Conservation (phyloP, 64 coral and sea anemone genomes). For the Cladopsammia gracilis region DNA sequence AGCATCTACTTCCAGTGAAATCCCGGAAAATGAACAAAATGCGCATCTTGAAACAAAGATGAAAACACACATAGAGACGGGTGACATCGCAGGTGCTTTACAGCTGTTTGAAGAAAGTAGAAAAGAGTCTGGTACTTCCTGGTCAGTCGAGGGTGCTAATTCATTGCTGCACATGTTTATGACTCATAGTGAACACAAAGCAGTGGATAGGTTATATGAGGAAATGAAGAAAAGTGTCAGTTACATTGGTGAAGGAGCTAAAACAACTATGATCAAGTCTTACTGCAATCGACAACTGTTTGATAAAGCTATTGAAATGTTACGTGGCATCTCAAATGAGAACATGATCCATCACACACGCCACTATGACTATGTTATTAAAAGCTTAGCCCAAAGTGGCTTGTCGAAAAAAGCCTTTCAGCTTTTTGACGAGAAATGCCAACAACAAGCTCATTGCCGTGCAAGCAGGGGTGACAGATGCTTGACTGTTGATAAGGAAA, state of each 20-base stretch:
- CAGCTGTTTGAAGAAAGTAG: conserved; percentile 45
- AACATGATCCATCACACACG: conserved; percentile 73
- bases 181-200: conserved; percentile 61
- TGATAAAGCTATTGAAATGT: conserved; percentile 50
- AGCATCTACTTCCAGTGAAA: neutral
- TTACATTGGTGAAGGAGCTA: conserved; percentile 66
- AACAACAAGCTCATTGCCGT: conserved; percentile 43
- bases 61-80: neutral
- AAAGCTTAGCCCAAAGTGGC: conserved; percentile 58
- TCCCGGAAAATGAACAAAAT: neutral
- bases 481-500: conserved; percentile 60
- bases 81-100: conserved; percentile 5
- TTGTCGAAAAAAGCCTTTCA: conserved; percentile 59
- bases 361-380: conserved; percentile 80
- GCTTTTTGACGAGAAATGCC: conserved; percentile 77
- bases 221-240: conserved; percentile 55
- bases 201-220: conserved; percentile 64
- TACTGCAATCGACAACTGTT: conserved; percentile 66
- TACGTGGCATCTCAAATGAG: conserved; percentile 43
- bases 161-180: conserved; percentile 14
- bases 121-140: neutral
- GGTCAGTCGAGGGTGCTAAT: neutral
- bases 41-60: neutral
- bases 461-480: conserved; percentile 42
- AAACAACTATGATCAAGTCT: conserved; percentile 78